Evolutionary conservation across 1,140 invertebrate genomes (phyloP).

Genomic region (Chlorops oryzae): DNA sequence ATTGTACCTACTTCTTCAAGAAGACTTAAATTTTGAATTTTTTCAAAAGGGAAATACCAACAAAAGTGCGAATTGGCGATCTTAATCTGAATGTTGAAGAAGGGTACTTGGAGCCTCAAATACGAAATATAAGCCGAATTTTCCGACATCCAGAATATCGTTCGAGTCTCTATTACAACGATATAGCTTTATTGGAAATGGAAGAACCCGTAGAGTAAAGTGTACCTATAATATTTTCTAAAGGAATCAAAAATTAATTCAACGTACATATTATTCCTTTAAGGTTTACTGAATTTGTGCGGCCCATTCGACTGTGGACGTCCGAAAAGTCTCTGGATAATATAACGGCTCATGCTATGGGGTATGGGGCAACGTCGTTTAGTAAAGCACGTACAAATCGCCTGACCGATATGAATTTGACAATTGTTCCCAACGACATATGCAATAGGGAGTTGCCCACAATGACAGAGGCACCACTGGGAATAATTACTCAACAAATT

Average conservation of each 20-base stretch:
- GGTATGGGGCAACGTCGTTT: conserved; percentile 37
- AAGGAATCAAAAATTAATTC: background rate
- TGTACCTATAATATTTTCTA: background rate
- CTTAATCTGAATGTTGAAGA: conserved; percentile 29
- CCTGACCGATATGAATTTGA: conserved; percentile 36
- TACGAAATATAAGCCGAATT: conserved; percentile 20
- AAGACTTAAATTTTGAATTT: background rate
- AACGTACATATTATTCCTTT: background rate
- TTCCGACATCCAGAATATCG: conserved; percentile 28
- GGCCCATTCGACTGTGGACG: conserved; percentile 36
- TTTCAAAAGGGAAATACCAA: conserved; percentile 23
- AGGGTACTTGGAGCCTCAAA: conserved; percentile 21
- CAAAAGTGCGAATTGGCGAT: conserved; percentile 35
- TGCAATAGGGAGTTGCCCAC: conserved; percentile 30
- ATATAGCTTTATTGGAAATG: conserved; percentile 33
- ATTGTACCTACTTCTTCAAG: background rate
- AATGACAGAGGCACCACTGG: conserved; percentile 25
- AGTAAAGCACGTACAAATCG: conserved; percentile 32
- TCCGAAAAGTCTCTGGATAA: conserved; percentile 26
- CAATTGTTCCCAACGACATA: conserved; percentile 33
- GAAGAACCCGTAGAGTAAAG: conserved; percentile 24
- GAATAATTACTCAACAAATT: conserved; percentile 34
- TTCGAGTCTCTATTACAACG: conserved; percentile 29
- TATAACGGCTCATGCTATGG: conserved; percentile 38
- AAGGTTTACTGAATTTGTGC: conserved; percentile 31